These are phyloP conservation scores for Cyaniris semiargus DNA, from an alignment of 2,888 invertebrate species.

Conservation along the genomic window DNA sequence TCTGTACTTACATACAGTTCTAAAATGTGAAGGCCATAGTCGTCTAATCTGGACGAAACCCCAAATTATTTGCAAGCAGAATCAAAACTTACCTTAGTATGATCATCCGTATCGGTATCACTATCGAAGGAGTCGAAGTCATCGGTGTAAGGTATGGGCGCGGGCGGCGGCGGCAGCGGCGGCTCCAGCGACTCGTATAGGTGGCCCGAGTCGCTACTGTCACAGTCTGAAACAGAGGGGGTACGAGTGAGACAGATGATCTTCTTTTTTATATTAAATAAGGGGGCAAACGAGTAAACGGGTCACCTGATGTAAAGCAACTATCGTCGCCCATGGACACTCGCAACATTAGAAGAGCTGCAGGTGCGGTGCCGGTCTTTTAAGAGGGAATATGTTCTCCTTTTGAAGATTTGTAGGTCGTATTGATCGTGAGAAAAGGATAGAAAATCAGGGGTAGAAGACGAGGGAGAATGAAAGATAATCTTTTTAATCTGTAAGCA, in stretches of 20 bases:
- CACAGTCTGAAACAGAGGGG: slow-evolving; percentile 71
- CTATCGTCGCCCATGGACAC: too few species aligned
- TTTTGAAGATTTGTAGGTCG: too few species aligned
- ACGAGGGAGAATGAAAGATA: not conserved
- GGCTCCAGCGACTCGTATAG: slow-evolving; percentile 84
- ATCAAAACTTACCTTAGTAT: slow-evolving; percentile 62
- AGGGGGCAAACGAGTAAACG: too few species aligned
- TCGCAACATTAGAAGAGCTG: too few species aligned
- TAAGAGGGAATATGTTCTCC: too few species aligned
- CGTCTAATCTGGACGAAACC: too few species aligned
- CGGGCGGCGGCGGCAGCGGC: slow-evolving; percentile 46
- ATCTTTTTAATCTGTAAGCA: not conserved
- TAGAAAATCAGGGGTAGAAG: not conserved
- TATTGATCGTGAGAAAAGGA: not conserved
- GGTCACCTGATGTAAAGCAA: too few species aligned
- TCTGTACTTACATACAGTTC: too few species aligned
- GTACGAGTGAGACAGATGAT: not conserved
- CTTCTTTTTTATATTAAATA: too few species aligned
- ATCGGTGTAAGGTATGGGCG: slow-evolving; percentile 65
- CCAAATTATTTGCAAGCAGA: too few species aligned
- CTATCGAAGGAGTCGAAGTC: slow-evolving; percentile 88
- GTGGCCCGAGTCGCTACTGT: slow-evolving; percentile 84
- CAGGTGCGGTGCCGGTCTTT: too few species aligned
- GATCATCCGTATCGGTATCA: slow-evolving; percentile 81
- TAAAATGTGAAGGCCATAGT: too few species aligned